Conservation (phyloP, 2,797 vertebrate genomes). For the Anguilla marmorata region DNA sequence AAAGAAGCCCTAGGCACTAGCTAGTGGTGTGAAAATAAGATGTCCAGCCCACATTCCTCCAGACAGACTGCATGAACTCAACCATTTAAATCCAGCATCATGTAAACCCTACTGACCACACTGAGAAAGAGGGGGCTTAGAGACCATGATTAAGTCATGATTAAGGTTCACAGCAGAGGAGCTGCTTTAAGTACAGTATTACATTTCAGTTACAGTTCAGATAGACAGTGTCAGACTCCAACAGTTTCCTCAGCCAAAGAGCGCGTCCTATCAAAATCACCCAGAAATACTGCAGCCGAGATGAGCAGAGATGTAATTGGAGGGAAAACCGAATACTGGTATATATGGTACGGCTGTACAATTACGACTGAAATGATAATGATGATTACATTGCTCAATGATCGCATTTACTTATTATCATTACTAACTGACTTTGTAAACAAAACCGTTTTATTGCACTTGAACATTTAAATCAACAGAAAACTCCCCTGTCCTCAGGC, state of each 20-base stretch:
- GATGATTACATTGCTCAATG: not conserved
- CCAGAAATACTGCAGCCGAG: slow-evolving; percentile 28
- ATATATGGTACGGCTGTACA: not conserved
- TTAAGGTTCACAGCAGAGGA: slow-evolving; percentile 38
- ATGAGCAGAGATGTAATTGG: not conserved
- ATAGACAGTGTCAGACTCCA: slow-evolving; percentile 42
- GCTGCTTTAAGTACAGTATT: slow-evolving; percentile 34
- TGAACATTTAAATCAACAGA: not conserved
- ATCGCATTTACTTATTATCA: not conserved
- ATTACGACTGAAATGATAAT: not conserved
- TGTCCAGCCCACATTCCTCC: not conserved
- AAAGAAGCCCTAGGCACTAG: too few relatives aligned
- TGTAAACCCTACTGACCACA: slow-evolving; percentile 31
- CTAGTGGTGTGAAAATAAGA: too few relatives aligned
- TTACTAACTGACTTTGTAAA: not conserved
- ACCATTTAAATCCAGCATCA: slow-evolving; percentile 36
- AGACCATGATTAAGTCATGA: slow-evolving; percentile 45
- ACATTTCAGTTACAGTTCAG: slow-evolving; percentile 38
- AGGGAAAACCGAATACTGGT: not conserved
- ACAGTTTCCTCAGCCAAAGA: slow-evolving; percentile 32
- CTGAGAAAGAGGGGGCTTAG: not conserved
- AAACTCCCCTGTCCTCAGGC: not conserved
- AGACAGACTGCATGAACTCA: slow-evolving; percentile 21
- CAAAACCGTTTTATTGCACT: not conserved
- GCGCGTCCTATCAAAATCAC: slow-evolving; percentile 23